These are phyloP conservation scores for Nemapogon koenigi DNA, from an alignment of 2,888 invertebrate species.

Conservation along the genomic window DNA sequence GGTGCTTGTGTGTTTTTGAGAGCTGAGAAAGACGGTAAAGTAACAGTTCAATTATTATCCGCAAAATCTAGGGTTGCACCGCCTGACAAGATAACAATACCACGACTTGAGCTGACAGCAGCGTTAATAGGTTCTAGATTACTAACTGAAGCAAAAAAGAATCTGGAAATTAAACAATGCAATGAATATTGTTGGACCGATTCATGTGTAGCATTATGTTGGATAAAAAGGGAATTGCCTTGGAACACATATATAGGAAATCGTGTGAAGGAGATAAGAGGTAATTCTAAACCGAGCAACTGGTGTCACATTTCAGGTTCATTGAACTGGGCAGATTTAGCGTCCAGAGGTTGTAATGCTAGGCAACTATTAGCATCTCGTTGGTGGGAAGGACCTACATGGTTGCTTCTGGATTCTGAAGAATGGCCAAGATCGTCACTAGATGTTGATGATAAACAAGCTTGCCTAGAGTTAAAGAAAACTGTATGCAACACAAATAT, in stretches of 20 bases:
- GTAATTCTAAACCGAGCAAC: not conserved
- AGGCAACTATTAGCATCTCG: constrained; percentile 1
- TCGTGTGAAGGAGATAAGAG: constrained; percentile 9
- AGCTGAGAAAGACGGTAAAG: not conserved
- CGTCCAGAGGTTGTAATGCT: constrained; percentile 8
- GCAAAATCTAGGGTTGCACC: constrained; percentile 7
- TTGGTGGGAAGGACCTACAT: constrained; percentile 11
- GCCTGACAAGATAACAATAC: constrained; percentile 5
- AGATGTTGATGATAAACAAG: too few species aligned
- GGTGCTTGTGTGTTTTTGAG: constrained; percentile 8
- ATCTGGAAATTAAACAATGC: not conserved
- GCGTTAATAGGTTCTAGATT: constrained; percentile 6
- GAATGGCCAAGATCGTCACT: constrained; percentile 3
- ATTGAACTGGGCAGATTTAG: constrained; percentile 9
- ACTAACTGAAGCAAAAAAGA: not conserved
- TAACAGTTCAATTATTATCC: constrained; percentile 4
- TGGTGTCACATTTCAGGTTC: constrained; percentile 10
- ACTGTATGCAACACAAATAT: not conserved
- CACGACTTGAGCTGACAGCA: constrained; percentile 9
- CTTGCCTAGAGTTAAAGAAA: not conserved
- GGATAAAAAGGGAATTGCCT: constrained; percentile 4
- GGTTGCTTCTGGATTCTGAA: not conserved
- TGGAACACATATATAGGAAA: constrained; percentile 10
- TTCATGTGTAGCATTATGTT: constrained; percentile 1
- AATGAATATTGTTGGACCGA: constrained; percentile 4